phyloP scores from a whole-genome alignment of 2,113 vertebrate genomes.

The Cynopterus brachyotis region DNA sequence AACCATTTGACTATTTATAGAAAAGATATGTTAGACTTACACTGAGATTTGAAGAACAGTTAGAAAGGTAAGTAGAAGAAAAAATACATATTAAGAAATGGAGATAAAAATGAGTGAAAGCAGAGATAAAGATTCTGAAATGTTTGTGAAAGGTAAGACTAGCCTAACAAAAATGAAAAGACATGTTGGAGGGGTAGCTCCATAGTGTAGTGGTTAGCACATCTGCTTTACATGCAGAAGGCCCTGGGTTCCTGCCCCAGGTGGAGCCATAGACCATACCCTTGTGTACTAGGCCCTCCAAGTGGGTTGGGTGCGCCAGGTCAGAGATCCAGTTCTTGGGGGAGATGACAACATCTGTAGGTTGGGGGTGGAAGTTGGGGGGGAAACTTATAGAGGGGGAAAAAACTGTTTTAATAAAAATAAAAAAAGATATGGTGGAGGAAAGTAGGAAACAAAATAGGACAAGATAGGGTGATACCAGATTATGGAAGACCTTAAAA shows the following conservation, averaged over 20 bases:
- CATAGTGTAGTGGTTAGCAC: too few relatives aligned
- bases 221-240: too few relatives aligned
- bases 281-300: too few relatives aligned
- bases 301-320: too few relatives aligned
- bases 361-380: too few relatives aligned
- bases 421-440: not conserved
- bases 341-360: too few relatives aligned
- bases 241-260: too few relatives aligned
- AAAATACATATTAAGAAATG: not conserved
- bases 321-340: too few relatives aligned
- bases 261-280: too few relatives aligned
- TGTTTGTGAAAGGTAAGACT: not conserved
- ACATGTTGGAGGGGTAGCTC: not conserved
- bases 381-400: too few relatives aligned
- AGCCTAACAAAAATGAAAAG: not conserved
- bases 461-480: not conserved
- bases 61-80: not conserved
- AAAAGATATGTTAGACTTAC: not conserved
- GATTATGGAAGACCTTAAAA: not conserved
- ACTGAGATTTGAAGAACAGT: not conserved
- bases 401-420: too few relatives aligned
- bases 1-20: not conserved
- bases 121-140: not conserved
- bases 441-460: not conserved
- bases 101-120: not conserved